phyloP scores from a whole-genome alignment of 2,888 invertebrate genomes.

The Netelia inedita region DNA sequence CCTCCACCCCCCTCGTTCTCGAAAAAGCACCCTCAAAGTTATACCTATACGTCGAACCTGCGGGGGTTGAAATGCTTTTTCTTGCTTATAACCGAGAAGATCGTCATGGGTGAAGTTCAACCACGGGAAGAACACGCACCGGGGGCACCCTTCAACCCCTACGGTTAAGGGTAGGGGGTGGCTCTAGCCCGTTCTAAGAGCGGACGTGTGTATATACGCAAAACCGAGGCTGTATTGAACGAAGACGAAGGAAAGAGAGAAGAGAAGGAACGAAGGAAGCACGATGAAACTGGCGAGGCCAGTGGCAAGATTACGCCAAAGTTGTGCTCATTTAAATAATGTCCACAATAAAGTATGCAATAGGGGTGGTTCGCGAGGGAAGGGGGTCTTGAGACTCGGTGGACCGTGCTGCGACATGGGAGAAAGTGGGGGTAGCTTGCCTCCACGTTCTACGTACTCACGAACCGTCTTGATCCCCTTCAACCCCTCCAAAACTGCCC shows the following conservation, averaged over 20 bases:
- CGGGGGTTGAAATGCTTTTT: constrained; percentile 57
- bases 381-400: constrained; percentile 11
- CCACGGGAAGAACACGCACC: constrained; percentile 36
- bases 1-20: constrained; percentile 32
- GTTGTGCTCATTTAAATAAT: constrained; percentile 83
- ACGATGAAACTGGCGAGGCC: constrained; percentile 63
- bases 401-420: constrained; percentile 14
- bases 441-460: constrained; percentile 69
- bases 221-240: constrained; percentile 7
- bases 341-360: constrained; percentile 82
- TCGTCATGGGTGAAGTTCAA: constrained; percentile 21
- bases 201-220: neutral
- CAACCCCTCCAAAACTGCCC: too few relatives aligned
- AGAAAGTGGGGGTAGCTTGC: constrained; percentile 61
- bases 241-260: constrained; percentile 19
- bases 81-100: neutral
- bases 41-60: too few relatives aligned
- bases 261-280: constrained; percentile 60
- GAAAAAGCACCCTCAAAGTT: neutral
- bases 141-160: constrained; percentile 28
- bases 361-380: constrained; percentile 18
- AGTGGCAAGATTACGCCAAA: constrained; percentile 79
- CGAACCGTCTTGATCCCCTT: constrained; percentile 13
- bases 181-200: too few relatives aligned
- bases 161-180: too few relatives aligned